These are phyloP conservation scores for Nanorana parkeri DNA, from an alignment of 2,113 vertebrate genomes.

Conservation along the genomic window DNA sequence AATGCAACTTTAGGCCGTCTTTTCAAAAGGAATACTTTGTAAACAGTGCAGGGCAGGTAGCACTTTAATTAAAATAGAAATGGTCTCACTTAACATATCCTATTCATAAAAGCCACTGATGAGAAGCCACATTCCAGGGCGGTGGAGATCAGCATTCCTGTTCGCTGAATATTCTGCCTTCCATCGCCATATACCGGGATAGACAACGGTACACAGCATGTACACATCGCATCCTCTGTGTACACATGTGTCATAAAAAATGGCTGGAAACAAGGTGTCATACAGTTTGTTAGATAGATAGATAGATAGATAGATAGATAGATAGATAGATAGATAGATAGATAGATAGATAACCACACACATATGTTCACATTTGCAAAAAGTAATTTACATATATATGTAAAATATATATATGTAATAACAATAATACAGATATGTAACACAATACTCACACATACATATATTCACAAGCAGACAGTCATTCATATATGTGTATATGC, in stretches of 20 bases:
- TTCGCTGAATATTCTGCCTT: neutral
- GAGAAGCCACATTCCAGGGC: neutral
- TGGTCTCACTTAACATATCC: constrained; percentile 25
- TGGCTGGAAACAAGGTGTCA: neutral
- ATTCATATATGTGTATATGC: too few relatives aligned
- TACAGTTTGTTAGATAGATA: neutral
- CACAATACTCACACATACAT: too few relatives aligned
- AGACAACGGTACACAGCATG: too few relatives aligned
- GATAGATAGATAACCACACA: too few relatives aligned
- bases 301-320: neutral
- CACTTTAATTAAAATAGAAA: constrained; percentile 28
- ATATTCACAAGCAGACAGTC: too few relatives aligned
- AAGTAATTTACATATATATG: too few relatives aligned
- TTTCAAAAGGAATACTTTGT: constrained; percentile 62
- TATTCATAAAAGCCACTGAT: neutral
- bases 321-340: neutral
- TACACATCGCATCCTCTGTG: neutral
- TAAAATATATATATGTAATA: too few relatives aligned
- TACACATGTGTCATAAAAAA: neutral
- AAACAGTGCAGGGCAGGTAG: constrained; percentile 63
- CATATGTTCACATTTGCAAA: too few relatives aligned
- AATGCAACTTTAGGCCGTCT: constrained; percentile 75
- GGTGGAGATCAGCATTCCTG: neutral
- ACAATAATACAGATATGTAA: too few relatives aligned
- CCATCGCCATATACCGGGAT: neutral